These are phyloP conservation scores for Heliconius eleuchia DNA, from an alignment of 1,140 invertebrate species.

Conservation along the genomic window DNA sequence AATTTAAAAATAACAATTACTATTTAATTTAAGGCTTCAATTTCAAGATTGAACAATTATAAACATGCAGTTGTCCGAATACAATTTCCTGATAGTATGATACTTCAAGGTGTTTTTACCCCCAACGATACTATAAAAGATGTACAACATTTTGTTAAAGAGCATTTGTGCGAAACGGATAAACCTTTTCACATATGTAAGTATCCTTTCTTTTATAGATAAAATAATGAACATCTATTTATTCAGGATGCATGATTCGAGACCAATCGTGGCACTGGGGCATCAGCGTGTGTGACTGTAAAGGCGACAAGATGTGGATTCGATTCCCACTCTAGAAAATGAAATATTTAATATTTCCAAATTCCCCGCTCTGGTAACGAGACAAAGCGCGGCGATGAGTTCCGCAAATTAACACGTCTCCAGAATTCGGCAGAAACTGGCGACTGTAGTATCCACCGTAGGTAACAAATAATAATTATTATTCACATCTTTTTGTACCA, in stretches of 20 bases:
- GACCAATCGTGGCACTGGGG: no score
- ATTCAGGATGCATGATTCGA: no score
- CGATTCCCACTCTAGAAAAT: no score
- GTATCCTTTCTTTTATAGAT: constrained; percentile 51
- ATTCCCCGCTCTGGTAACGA: no score
- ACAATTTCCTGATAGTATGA: constrained; percentile 90
- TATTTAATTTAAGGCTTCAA: constrained; percentile 16
- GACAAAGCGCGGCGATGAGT: no score
- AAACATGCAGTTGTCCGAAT: constrained; percentile 88
- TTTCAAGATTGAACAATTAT: constrained; percentile 85
- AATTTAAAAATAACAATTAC: not conserved
- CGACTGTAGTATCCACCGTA: no score
- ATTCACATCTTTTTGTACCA: not conserved
- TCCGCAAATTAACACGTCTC: no score
- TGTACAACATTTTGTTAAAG: constrained; percentile 87
- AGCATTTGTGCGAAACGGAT: constrained; percentile 83
- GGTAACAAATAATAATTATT: no score
- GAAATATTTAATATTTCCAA: no score
- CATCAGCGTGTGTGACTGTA: no score
- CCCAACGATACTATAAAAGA: constrained; percentile 86
- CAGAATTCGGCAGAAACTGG: no score
- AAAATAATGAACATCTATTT: not conserved
- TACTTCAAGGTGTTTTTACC: constrained; percentile 90
- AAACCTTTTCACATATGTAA: constrained; percentile 89
- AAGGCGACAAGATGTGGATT: no score